These are phyloP conservation scores for Notarius lentiginosus DNA, from an alignment of 2,113 vertebrate species.

Conservation along the genomic window DNA sequence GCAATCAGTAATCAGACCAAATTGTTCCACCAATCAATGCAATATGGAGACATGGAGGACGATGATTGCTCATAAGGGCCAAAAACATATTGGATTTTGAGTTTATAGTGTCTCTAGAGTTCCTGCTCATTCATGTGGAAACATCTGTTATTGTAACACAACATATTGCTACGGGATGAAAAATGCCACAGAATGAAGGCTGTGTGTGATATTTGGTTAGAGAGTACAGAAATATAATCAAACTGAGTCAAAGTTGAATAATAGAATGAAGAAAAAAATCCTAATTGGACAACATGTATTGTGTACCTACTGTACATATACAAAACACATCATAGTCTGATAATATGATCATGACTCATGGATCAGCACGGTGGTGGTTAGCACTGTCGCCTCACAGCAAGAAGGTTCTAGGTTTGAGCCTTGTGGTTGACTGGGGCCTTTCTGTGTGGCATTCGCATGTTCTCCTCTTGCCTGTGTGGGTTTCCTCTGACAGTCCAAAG, in stretches of 20 bases:
- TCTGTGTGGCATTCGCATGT: too few relatives aligned
- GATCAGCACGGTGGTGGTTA: too few relatives aligned
- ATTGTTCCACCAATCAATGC: constrained; percentile 76
- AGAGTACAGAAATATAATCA: constrained; percentile 26
- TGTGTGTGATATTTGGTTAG: constrained; percentile 11
- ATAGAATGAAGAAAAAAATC: background rate
- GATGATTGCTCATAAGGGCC: constrained; percentile 63
- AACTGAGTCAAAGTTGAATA: constrained; percentile 6
- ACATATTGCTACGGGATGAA: constrained; percentile 36
- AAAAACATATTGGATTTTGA: constrained; percentile 48
- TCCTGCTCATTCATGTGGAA: constrained; percentile 45
- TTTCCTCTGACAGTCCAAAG: too few relatives aligned
- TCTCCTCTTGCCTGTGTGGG: too few relatives aligned
- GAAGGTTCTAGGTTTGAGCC: too few relatives aligned
- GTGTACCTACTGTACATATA: background rate
- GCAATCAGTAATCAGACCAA: constrained; percentile 78
- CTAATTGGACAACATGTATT: background rate
- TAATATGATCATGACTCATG: background rate
- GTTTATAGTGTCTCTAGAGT: constrained; percentile 42
- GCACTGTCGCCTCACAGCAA: too few relatives aligned
- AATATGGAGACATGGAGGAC: constrained; percentile 63
- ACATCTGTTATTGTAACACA: constrained; percentile 47
- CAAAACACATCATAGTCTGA: background rate
- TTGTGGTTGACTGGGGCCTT: too few relatives aligned
- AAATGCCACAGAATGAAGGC: constrained; percentile 12